A percentile compares a stretch with the other conserved stretches of the same genome.
phyloP scores from a whole-genome alignment of 35 echinoderm and acorn worm species.

The Strongylocentrotus purpuratus region DNA sequence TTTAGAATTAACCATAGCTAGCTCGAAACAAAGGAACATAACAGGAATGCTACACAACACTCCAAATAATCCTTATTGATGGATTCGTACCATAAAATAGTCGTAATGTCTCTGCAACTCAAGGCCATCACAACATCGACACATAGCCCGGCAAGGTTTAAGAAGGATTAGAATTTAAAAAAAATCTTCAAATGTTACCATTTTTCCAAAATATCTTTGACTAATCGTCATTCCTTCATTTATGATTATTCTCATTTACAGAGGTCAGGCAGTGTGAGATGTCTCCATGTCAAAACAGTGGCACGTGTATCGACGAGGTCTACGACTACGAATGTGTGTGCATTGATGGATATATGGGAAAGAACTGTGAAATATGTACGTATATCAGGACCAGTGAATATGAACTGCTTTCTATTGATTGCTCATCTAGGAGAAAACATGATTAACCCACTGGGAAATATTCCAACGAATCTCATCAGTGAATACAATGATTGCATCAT shows the following conservation, averaged over 20 bases:
- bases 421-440: too few relatives aligned
- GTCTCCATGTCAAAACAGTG: slow-evolving; percentile 1
- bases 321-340: background rate
- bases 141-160: background rate
- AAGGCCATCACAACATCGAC: background rate
- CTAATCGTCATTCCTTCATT: background rate
- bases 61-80: too few relatives aligned
- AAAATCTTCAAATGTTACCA: background rate
- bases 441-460: too few relatives aligned
- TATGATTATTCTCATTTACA: background rate
- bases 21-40: too few relatives aligned
- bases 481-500: too few relatives aligned
- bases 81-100: too few relatives aligned
- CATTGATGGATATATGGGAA: background rate
- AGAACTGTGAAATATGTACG: background rate
- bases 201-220: background rate
- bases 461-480: too few relatives aligned
- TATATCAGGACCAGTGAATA: background rate
- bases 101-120: too few relatives aligned
- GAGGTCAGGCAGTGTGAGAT: background rate
- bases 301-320: background rate
- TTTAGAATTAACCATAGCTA: too few relatives aligned
- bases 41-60: too few relatives aligned
- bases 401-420: background rate
- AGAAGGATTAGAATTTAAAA: background rate